A percentile compares a stretch with the other conserved stretches of the same genome.
Conservation (phyloP, 2,113 vertebrate genomes). For the Silurus asotus region DNA sequence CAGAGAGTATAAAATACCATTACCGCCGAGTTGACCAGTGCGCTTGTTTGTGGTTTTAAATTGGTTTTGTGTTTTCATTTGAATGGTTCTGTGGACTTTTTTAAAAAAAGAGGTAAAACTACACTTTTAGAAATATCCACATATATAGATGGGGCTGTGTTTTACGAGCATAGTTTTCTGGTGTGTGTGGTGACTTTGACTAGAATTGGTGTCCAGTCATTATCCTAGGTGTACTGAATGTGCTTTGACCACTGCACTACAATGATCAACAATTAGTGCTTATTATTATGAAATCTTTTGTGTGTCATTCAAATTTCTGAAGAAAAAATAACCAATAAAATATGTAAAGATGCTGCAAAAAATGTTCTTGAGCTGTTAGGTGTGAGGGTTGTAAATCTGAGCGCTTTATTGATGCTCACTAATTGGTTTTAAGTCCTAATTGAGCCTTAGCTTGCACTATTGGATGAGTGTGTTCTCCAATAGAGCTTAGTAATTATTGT, state of each 20-base stretch:
- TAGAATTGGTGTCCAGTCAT: not conserved
- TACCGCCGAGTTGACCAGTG: not conserved
- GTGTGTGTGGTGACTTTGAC: not conserved
- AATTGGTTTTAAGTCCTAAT: constrained; percentile 53
- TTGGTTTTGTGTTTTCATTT: not conserved
- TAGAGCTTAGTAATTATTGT: constrained; percentile 36
- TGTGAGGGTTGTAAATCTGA: constrained; percentile 29
- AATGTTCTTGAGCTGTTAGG: constrained; percentile 24
- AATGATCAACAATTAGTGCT: not conserved
- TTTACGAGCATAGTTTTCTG: not conserved
- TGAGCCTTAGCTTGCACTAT: constrained; percentile 47
- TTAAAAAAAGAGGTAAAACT: not conserved
- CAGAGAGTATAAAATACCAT: not conserved
- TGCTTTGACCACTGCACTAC: not conserved
- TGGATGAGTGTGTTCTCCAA: constrained; percentile 38
- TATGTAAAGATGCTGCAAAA: constrained; percentile 16
- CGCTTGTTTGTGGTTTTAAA: not conserved
- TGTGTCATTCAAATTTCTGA: no score
- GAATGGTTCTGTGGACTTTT: not conserved
- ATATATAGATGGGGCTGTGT: not conserved
- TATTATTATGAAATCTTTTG: not conserved
- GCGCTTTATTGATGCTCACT: constrained; percentile 47
- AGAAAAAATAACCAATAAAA: not conserved
- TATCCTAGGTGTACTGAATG: not conserved
- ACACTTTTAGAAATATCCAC: no score